Evolutionary conservation across 2,888 invertebrate genomes (phyloP).

Genomic region (Sturmia bella): DNA sequence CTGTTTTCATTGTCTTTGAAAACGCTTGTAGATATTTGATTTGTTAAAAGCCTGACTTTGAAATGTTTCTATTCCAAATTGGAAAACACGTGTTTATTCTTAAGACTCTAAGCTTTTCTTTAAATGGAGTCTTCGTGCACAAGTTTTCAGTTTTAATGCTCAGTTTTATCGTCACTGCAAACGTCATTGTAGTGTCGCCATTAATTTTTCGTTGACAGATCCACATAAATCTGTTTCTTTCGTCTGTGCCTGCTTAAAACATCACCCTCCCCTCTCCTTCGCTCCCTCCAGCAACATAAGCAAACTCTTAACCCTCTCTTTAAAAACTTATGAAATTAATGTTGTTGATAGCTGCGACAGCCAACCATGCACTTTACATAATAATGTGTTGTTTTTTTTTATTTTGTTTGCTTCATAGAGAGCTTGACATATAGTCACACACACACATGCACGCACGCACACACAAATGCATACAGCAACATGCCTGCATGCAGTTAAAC

Average conservation of each 20-base stretch:
- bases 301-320: conserved; percentile 30
- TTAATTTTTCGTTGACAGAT: not conserved
- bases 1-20: too few relatives aligned
- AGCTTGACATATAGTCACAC: conserved; percentile 33
- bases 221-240: not conserved
- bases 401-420: not conserved
- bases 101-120: too few relatives aligned
- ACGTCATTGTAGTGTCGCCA: conserved; percentile 43
- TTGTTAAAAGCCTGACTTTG: too few relatives aligned
- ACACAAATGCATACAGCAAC: not conserved
- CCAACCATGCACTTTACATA: conserved; percentile 54
- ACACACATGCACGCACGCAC: not conserved
- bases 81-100: not conserved
- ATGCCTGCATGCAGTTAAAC: conserved; percentile 38
- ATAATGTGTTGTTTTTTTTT: not conserved
- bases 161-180: conserved; percentile 16
- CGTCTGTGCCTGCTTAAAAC: not conserved
- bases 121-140: not conserved
- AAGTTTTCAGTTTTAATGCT: not conserved
- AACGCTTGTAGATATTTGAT: too few relatives aligned
- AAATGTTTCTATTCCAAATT: too few relatives aligned
- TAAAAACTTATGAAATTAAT: conserved; percentile 33
- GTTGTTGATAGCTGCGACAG: conserved; percentile 35
- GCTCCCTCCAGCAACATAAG: not conserved
- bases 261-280: not conserved